A percentile compares a stretch with the other conserved stretches of the same genome.
Conservation (phyloP, 2,113 vertebrate species). For the Onychorhynchus coronatus region DNA sequence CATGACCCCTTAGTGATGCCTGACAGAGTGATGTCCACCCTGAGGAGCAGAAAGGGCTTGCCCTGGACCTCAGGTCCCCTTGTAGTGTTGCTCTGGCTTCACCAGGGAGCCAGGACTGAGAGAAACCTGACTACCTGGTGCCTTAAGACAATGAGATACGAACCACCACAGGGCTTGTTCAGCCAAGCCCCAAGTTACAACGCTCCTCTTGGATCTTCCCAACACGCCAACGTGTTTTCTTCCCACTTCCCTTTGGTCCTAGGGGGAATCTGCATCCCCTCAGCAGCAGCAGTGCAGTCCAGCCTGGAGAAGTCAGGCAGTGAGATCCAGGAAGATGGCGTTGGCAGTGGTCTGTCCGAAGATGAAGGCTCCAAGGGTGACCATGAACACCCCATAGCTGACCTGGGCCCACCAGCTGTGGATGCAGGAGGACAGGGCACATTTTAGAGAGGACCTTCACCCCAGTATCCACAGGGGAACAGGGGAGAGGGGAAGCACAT, state of each 20-base stretch:
- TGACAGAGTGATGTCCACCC: not conserved
- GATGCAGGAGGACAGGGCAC: not conserved
- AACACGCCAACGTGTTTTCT: not conserved
- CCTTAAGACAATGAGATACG: not conserved
- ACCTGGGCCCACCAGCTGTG: conserved; percentile 89
- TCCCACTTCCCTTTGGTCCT: not conserved
- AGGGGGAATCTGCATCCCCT: not conserved
- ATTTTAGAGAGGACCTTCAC: not conserved
- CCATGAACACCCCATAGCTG: conserved; percentile 80
- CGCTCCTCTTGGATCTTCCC: not conserved
- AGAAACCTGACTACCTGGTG: not conserved
- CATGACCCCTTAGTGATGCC: not conserved
- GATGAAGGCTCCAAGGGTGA: conserved; percentile 85
- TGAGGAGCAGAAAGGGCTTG: not conserved
- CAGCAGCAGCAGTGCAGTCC: not conserved
- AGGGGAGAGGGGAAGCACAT: fast-evolving
- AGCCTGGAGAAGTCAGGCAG: conserved; percentile 53
- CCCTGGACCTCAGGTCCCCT: not conserved
- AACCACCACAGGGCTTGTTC: not conserved
- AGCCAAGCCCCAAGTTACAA: not conserved
- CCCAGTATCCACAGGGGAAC: not conserved
- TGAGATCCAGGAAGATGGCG: conserved; percentile 78
- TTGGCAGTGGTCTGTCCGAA: conserved; percentile 87
- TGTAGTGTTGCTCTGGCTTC: not conserved
- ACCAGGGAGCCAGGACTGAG: not conserved